Evolutionary conservation across 2,888 invertebrate species (phyloP), one percentile per base, ranked within the genome.

Genomic region (Neoaliturus tenellus): DNA sequence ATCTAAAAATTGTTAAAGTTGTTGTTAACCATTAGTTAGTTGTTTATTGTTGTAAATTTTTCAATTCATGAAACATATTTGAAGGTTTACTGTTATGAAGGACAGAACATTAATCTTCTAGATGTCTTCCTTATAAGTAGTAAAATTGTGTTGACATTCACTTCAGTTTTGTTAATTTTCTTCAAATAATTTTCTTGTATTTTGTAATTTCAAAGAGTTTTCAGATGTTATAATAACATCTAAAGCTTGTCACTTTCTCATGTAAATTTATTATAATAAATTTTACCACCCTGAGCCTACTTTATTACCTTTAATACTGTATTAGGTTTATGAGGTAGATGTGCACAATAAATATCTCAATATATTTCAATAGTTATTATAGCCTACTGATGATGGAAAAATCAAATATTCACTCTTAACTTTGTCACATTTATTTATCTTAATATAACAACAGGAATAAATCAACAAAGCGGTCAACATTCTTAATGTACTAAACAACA

Each of bases 191-290:
- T 55, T 55, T 25, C 55, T 20, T 20, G 55, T 23, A 55, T 23
- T 55, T 20, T 55, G 23, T 55, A 2, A 55, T 4, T 55, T 55
- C 1, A 5, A 6, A 14, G 31, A 28, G 62, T 25, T 62, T 62
- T 28, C 55, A 62, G 31, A 62, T 62, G 62, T 62, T 62, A n/a
- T 5, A 62, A 51, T 23, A 12, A 62, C 62, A 62, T 55, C 62
- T 12, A 28, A 62, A 62, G 62, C 62, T 62, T 62, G 10, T 31
- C 69, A 69, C 69, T 69, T 39, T 69, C 31, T 69, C 69, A 6
- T 69, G 69, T 69, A 69, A 35, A 23, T 39, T 69, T 39, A 35
- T 69, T 39, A 23, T 35, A 69, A 69, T 69, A 69, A 69, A 69
- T 39, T 39, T 39, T 69, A 69, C 62, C 62, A 62, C 62, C 62